These are phyloP conservation scores for Xiphophorus hellerii DNA, from an alignment of 2,113 vertebrate genomes.

Conservation along the genomic window DNA sequence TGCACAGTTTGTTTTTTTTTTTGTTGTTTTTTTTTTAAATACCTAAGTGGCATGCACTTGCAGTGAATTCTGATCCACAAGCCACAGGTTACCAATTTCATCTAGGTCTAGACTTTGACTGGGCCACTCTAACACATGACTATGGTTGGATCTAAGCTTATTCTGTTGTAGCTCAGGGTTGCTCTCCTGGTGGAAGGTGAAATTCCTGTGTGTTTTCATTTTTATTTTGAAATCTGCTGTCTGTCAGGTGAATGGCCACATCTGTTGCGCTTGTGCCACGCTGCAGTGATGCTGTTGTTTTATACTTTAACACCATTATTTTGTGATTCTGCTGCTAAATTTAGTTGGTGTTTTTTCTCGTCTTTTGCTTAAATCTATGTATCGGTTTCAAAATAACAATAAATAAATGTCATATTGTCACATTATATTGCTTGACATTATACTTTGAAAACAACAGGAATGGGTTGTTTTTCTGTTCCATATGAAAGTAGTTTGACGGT, in stretches of 20 bases:
- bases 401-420: background rate
- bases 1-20: too few species aligned
- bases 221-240: background rate
- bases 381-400: too few species aligned
- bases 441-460: background rate
- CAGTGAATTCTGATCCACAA: background rate
- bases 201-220: background rate
- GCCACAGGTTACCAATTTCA: background rate
- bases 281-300: too few species aligned
- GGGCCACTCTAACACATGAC: background rate
- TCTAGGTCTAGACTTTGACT: background rate
- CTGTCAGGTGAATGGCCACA: too few species aligned
- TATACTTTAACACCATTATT: too few species aligned
- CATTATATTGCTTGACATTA: background rate
- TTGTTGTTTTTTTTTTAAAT: too few species aligned
- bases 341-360: background rate
- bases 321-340: background rate
- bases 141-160: background rate
- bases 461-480: background rate
- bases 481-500: background rate
- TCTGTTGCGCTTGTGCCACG: too few species aligned
- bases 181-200: background rate
- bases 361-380: background rate
- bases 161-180: background rate
- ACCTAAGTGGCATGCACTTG: background rate